Base-by-base conservation (phyloP, 1,140 invertebrate genomes). In the Octopus sinensis region DNA sequence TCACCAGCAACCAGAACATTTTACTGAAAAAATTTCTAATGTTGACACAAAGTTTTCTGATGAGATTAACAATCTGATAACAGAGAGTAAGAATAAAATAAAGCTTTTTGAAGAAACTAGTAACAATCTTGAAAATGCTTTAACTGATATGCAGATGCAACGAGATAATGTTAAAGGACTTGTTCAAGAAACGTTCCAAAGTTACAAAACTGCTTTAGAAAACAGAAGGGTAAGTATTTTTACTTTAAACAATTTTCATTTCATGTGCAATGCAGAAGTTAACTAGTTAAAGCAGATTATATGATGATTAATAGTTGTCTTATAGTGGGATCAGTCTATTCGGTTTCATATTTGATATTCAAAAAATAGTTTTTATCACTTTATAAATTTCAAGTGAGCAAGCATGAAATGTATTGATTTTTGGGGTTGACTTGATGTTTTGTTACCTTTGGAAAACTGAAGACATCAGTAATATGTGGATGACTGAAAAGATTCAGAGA, bases 71-170 rank as follows among this genome's bases (percentile, higher is more conserved):
- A 93, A 92, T 82, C 91, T 96, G 75, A 92, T 96, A 80, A 90
- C 91, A 23, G 94, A 96, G 87, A 96, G 89, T 82, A 88, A 84
- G 93, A 94, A 89, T 56, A 95, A 95, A 83, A 93, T 95, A 12
- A 91, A 93, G 2, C 93, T 94, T 80, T 96, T 95, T 88, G 94
- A 94, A 86, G 94, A 94, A 86, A 93, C 94, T 62, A 94, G 94
- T 9, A 92, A 92, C 53, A 93, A 93, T 82, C 90, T 97, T 68
- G 94, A 95, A 85, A 94, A 93, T 86, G 93, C 94, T 51, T 91
- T 97, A n/a, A 94, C 94, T 79, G 96, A 97, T 82, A 89, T 97
- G 43, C 95, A 97, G 89, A 92, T 93, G 84, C 95, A 97, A 89
- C 93, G 95, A 83, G 96, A 96, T 88, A 94, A 94, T 88, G 96